Percentiles rank a stretch among this genome's conserved stretches.
phyloP scores from a whole-genome alignment of 1,140 invertebrate species.

The Orussus abietinus region DNA sequence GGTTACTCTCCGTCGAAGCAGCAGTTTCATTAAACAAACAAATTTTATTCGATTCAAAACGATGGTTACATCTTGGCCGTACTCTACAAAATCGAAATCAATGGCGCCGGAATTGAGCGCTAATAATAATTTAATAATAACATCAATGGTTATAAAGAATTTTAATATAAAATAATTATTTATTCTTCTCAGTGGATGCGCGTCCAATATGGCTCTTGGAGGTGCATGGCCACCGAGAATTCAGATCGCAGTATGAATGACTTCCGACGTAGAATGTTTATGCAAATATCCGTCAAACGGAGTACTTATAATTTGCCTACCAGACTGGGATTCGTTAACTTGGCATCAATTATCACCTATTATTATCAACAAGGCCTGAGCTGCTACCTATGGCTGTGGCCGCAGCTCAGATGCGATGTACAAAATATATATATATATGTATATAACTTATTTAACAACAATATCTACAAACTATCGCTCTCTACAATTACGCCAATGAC shows the following conservation, averaged over 20 bases:
- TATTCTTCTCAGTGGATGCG: conserved; percentile 21
- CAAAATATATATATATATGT: conserved; percentile 35
- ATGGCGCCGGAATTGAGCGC: neutral
- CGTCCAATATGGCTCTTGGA: conserved; percentile 43
- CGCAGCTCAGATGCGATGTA: conserved; percentile 45
- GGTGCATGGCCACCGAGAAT: conserved; percentile 20
- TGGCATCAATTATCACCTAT: too few species aligned
- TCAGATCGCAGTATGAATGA: too few species aligned
- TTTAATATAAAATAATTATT: conserved; percentile 1
- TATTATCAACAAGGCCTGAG: conserved; percentile 41
- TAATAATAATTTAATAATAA: too few species aligned
- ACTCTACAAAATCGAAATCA: neutral
- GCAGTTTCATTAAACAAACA: conserved; percentile 17
- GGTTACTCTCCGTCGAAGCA: conserved; percentile 6
- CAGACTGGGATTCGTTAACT: too few species aligned
- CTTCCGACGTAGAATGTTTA: too few species aligned
- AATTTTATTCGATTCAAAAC: conserved; percentile 20
- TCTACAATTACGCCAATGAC: conserved; percentile 2
- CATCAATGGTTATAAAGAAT: neutral
- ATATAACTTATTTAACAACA: conserved; percentile 1
- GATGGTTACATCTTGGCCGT: conserved; percentile 15
- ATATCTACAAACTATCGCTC: conserved; percentile 12
- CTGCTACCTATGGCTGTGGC: conserved; percentile 40
- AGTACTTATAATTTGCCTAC: too few species aligned
- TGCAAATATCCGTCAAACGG: too few species aligned